Percentiles rank a stretch among this genome's conserved stretches.
Evolutionary conservation across 2,113 vertebrate genomes (phyloP).

Genomic region (Felis catus): DNA sequence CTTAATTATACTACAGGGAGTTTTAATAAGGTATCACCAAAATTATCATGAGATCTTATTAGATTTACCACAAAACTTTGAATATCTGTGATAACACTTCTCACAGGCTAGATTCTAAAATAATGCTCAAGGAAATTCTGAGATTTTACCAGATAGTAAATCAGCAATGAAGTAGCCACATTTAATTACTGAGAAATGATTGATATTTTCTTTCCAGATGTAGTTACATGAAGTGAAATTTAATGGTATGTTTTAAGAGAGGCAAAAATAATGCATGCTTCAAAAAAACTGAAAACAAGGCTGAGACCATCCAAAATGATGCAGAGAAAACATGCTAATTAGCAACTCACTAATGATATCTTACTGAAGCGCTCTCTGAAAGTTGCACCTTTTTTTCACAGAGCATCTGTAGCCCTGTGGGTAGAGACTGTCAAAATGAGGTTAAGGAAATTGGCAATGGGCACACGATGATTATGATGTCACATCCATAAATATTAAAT

Average conservation of each 20-base stretch:
- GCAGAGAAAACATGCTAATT: conserved; percentile 2
- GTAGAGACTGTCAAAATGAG: not conserved
- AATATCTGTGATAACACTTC: conserved; percentile 39
- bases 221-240: conserved; percentile 3
- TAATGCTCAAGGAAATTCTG: not conserved
- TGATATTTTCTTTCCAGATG: conserved; percentile 41
- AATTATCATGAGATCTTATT: conserved; percentile 59
- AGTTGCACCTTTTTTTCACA: not conserved
- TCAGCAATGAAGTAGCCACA: not conserved
- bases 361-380: not conserved
- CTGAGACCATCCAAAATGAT: not conserved
- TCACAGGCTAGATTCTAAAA: conserved; percentile 20
- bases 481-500: conserved; percentile 32
- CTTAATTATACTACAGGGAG: conserved; percentile 52
- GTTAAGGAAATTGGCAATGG: not conserved
- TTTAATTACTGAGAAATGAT: conserved; percentile 17
- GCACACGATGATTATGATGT: not conserved
- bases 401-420: not conserved
- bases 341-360: not conserved
- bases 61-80: conserved; percentile 47
- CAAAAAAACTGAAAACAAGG: conserved; percentile 4
- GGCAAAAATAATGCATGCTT: not conserved
- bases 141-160: conserved; percentile 24
- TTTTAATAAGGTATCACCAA: conserved; percentile 65
- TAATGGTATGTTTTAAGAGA: conserved; percentile 4